Evolutionary conservation across 2,888 invertebrate genomes (phyloP).

Genomic region (Acrocyrtus sp.): DNA sequence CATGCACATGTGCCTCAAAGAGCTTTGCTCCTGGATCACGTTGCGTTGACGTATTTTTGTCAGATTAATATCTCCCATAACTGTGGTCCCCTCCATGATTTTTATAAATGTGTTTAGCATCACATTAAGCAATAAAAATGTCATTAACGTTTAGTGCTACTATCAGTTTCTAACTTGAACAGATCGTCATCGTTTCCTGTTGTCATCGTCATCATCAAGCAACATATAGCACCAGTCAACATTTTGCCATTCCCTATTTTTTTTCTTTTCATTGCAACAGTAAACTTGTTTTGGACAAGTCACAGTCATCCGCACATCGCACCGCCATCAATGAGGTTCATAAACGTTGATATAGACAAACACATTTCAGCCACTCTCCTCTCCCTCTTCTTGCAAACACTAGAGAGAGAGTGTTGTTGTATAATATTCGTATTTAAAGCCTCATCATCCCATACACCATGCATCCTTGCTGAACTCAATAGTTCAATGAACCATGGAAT

Average conservation of each 20-base stretch:
- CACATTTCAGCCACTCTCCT: background rate
- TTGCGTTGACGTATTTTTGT: no score
- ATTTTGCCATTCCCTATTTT: no score
- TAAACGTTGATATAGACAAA: conserved; percentile 1
- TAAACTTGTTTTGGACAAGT: background rate
- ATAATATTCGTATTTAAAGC: conserved; percentile 25
- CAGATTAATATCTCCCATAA: no score
- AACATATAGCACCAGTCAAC: no score
- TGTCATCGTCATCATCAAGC: background rate
- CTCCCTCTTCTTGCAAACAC: background rate
- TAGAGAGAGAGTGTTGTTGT: background rate
- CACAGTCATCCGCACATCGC: background rate
- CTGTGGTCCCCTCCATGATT: no score
- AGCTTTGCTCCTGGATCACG: background rate
- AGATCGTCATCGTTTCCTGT: background rate
- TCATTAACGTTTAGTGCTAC: conserved; percentile 4
- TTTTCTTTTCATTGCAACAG: conserved; percentile 13
- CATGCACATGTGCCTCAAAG: background rate
- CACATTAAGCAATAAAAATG: conserved; percentile 5
- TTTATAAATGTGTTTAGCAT: background rate
- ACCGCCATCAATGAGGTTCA: background rate
- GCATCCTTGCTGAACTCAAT: conserved; percentile 55
- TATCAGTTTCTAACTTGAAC: background rate
- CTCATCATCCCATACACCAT: conserved; percentile 13
- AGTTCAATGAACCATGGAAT: conserved; percentile 62